These are phyloP conservation scores for Baryphthengus martii DNA, from an alignment of 2,113 vertebrate genomes.

Conservation along the genomic window DNA sequence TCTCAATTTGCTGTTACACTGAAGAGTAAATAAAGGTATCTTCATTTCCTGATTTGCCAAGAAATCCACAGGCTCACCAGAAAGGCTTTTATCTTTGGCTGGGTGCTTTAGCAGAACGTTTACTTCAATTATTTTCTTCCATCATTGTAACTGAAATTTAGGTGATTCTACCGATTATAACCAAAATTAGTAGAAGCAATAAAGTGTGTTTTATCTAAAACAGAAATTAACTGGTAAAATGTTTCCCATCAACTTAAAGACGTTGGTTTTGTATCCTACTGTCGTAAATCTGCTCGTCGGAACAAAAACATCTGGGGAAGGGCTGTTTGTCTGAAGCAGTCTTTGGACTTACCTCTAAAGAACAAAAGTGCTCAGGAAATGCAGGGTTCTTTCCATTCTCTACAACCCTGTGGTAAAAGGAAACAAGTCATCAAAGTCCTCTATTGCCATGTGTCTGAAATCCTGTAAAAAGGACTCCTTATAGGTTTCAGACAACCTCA, in stretches of 20 bases:
- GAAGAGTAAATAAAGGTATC: not conserved
- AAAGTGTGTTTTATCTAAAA: not conserved
- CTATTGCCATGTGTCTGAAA: not conserved
- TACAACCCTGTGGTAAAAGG: conserved; percentile 51
- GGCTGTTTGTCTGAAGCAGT: not conserved
- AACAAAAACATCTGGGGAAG: not conserved
- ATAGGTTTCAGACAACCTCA: not conserved
- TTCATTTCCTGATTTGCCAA: not conserved
- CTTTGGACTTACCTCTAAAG: conserved; percentile 37
- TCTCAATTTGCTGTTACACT: rapidly evolving
- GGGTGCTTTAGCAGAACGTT: not conserved
- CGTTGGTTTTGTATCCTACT: not conserved
- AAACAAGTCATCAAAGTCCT: conserved; percentile 51
- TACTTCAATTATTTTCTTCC: not conserved
- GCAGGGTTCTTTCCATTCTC: conserved; percentile 43
- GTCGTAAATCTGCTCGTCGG: not conserved
- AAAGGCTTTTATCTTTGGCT: not conserved
- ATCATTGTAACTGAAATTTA: not conserved
- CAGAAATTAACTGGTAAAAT: not conserved
- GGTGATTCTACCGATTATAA: not conserved
- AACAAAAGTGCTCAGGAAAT: conserved; percentile 51
- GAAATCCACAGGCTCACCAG: not conserved
- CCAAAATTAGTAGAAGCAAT: not conserved
- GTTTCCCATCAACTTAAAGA: not conserved
- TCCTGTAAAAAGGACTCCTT: not conserved